Evolutionary conservation across 2,113 vertebrate species (phyloP).

Genomic region (Phyllostomus discolor): DNA sequence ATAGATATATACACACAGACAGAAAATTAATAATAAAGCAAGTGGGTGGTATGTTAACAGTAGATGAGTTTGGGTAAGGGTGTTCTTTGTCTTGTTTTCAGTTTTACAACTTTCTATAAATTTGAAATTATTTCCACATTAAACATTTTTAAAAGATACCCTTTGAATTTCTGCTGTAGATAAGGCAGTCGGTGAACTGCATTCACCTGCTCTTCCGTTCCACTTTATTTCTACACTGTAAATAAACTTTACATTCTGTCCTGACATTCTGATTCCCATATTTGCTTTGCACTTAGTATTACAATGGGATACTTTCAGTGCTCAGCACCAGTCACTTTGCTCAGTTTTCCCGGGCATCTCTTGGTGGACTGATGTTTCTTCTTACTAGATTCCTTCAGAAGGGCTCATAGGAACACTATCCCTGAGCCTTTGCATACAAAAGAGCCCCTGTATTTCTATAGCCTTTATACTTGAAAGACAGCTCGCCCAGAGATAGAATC

Average conservation of each 20-base stretch:
- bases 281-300: neutral
- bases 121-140: neutral
- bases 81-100: neutral
- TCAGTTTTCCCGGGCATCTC: neutral
- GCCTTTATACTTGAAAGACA: neutral
- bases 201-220: neutral
- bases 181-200: neutral
- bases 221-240: neutral
- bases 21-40: neutral
- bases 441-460: neutral
- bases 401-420: neutral
- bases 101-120: neutral
- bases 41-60: neutral
- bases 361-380: neutral
- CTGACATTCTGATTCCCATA: neutral
- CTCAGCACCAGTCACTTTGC: neutral
- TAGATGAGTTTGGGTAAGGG: neutral
- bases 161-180: neutral
- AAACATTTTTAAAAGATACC: neutral
- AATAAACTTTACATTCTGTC: neutral
- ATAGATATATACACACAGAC: neutral
- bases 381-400: neutral
- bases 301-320: neutral
- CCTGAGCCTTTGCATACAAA: neutral
- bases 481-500: neutral